phyloP scores from a whole-genome alignment of 2,797 vertebrate species.

The Vultur gryphus region DNA sequence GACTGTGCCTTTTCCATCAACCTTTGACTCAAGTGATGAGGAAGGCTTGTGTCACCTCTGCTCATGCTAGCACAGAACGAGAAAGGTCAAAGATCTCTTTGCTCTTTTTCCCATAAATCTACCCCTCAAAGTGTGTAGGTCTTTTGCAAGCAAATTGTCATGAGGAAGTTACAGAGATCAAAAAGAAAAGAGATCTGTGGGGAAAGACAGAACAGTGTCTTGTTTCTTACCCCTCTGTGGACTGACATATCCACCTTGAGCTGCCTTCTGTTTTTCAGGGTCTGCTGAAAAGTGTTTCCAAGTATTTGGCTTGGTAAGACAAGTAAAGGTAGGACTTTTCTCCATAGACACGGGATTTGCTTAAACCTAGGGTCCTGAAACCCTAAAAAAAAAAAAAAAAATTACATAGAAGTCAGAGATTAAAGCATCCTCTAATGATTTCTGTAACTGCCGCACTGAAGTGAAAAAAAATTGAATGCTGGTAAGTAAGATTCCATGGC shows the following conservation, averaged over 20 bases:
- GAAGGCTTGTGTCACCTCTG: not conserved
- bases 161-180: not conserved
- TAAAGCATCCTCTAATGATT: not conserved
- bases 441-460: not conserved
- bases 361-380: not conserved
- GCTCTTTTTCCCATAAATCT: not conserved
- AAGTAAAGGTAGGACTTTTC: not conserved
- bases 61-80: fast-evolving
- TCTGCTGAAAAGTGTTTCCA: not conserved
- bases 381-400: not conserved
- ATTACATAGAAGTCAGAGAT: not conserved
- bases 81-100: not conserved
- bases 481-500: not conserved
- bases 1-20: not conserved
- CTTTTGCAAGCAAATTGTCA: not conserved
- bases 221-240: not conserved
- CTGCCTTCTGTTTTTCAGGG: not conserved
- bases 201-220: not conserved
- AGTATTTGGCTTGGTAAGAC: not conserved
- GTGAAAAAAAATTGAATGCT: not conserved
- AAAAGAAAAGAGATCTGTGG: not conserved
- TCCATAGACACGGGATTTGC: not conserved
- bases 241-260: not conserved
- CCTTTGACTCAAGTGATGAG: not conserved
- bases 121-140: not conserved